Conservation (phyloP, 2,113 vertebrate species). For the Chlamydotis undulata region DNA sequence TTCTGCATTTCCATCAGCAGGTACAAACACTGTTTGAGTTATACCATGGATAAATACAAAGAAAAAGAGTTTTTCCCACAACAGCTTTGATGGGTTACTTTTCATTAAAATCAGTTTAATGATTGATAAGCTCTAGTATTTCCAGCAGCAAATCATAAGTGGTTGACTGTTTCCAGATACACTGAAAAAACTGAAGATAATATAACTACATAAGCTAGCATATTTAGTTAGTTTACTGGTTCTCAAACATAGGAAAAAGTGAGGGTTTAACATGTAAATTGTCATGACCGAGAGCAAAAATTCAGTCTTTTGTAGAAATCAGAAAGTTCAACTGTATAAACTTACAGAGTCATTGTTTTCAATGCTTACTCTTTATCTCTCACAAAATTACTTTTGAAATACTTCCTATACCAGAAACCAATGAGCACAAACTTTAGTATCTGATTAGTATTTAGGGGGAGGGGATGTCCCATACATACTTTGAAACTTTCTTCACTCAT, state of each 20-base stretch:
- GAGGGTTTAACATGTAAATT: conserved; percentile 46
- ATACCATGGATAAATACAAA: not conserved
- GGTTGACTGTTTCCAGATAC: conserved; percentile 67
- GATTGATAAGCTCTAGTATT: conserved; percentile 64
- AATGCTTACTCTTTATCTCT: not conserved
- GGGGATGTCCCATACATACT: not conserved
- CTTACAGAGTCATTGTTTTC: not conserved
- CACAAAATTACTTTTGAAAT: not conserved
- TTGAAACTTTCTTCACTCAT: not conserved
- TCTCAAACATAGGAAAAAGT: conserved; percentile 30
- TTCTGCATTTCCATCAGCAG: not conserved
- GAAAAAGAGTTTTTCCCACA: conserved; percentile 40
- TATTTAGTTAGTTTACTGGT: conserved; percentile 61
- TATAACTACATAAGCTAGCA: conserved; percentile 44
- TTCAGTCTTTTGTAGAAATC: not conserved
- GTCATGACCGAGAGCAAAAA: conserved; percentile 42
- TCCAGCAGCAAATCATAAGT: conserved; percentile 69
- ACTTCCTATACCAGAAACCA: not conserved
- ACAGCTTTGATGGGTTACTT: conserved; percentile 38
- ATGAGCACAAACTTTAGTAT: not conserved
- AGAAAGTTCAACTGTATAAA: not conserved
- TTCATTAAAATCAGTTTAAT: conserved; percentile 73
- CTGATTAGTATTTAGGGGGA: not conserved
- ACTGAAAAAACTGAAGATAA: conserved; percentile 37
- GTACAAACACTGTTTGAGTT: not conserved